These are phyloP conservation scores for Philaenus spumarius DNA, from an alignment of 1,140 invertebrate genomes.

Conservation along the genomic window DNA sequence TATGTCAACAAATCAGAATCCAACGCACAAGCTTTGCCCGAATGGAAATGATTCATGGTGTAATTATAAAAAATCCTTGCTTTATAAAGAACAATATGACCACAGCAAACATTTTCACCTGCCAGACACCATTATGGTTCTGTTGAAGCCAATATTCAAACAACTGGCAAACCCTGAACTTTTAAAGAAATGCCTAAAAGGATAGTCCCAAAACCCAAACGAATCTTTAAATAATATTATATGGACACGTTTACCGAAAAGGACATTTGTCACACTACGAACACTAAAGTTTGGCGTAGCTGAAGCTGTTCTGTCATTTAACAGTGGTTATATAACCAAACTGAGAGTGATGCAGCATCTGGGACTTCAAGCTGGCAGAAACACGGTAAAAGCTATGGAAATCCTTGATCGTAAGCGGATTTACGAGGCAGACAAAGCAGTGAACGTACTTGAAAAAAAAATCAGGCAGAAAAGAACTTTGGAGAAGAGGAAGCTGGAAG, in stretches of 20 bases:
- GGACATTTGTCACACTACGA: constrained; percentile 23
- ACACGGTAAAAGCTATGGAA: neutral
- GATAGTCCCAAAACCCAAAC: constrained; percentile 27
- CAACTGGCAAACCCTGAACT: constrained; percentile 14
- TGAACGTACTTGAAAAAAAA: constrained; percentile 10
- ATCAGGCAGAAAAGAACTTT: neutral
- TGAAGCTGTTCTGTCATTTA: constrained; percentile 9
- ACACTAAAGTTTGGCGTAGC: constrained; percentile 25
- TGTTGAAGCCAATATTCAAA: constrained; percentile 23
- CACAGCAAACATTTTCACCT: constrained; percentile 8
- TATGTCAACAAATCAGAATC: constrained; percentile 33
- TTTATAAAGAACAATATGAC: neutral
- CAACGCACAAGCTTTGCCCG: constrained; percentile 29
- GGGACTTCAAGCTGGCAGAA: neutral
- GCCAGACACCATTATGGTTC: constrained; percentile 12
- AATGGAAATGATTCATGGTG: constrained; percentile 29
- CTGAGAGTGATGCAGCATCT: constrained; percentile 3
- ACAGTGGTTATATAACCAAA: constrained; percentile 4
- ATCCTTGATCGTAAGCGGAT: neutral
- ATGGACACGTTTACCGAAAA: constrained; percentile 28
- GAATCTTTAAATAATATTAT: constrained; percentile 27
- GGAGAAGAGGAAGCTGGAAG: too few relatives aligned
- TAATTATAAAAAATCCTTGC: constrained; percentile 14
- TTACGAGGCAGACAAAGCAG: neutral
- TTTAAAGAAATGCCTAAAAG: constrained; percentile 19